Evolutionary conservation across 1,140 invertebrate genomes (phyloP).

Genomic region (Caenorhabditis inopinata): DNA sequence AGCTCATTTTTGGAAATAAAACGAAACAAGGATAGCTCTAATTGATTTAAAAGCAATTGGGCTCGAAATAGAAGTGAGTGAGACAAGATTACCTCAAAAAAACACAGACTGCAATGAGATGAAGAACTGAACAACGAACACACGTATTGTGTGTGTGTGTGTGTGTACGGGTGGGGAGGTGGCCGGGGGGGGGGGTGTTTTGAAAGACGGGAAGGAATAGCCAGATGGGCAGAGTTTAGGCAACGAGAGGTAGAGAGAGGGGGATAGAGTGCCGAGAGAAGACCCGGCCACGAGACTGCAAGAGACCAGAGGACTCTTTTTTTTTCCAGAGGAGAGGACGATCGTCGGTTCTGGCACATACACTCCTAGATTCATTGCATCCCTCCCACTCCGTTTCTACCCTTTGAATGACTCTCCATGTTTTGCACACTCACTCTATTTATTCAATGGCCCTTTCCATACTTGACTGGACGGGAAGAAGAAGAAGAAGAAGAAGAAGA

Average conservation of each 20-base stretch:
- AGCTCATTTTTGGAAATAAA: no score
- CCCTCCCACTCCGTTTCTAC: not conserved
- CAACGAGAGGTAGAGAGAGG: not conserved
- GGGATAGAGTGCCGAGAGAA: no score
- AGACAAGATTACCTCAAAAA: no score
- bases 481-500: not conserved
- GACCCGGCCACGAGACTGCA: slow-evolving; percentile 4
- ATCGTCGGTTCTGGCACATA: not conserved
- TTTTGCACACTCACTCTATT: not conserved
- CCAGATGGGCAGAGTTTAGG: not conserved
- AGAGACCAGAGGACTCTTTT: slow-evolving; percentile 5
- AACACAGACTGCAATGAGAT: not conserved
- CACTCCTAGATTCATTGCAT: not conserved
- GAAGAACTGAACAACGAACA: not conserved
- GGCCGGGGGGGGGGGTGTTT: not conserved
- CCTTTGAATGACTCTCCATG: not conserved
- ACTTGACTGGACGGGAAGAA: not conserved
- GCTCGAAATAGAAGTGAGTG: no score
- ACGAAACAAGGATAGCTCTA: no score
- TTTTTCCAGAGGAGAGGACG: not conserved
- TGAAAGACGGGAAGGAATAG: not conserved
- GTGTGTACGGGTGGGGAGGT: not conserved
- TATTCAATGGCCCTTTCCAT: not conserved
- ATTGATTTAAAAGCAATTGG: no score
- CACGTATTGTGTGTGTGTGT: not conserved